Base-by-base conservation (phyloP, 2,113 vertebrate genomes). In the Ammodytes dubius region DNA sequence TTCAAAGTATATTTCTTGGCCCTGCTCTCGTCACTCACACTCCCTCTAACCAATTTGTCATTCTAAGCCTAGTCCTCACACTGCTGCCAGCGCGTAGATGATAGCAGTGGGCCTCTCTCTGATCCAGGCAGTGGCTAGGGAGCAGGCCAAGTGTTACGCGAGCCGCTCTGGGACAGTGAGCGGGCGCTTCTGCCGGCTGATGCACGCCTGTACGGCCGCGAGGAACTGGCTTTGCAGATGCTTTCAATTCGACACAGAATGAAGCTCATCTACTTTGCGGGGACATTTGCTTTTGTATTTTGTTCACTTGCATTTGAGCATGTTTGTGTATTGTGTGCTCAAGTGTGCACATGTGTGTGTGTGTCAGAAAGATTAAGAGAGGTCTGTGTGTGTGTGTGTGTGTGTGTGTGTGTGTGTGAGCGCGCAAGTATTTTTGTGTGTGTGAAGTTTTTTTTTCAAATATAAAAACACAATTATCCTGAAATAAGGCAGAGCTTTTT, bases 1-100 rank as follows among this genome's bases (percentile, higher is more conserved):
- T 94, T 93, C 88, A 93, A 92, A 91, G 89, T 91, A 86, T 88
- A 89, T 94, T 94, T 95, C 87, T 93, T 93, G 94, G 93, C 94
- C 27, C 88, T 74, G 85, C 87, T 88, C 82, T 86, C 79, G 78
- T 92, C 87, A 83, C 90, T 91, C 91, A 80, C 91, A 80, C 88
- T 91, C 90, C 90, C 92, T 94, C 94, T 69, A 92, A 95, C 94
- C 93, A 94, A 95, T 95, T 95, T 95, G 94, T 95, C 93, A 94
- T 92, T 95, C 91, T 92, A 94, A 94, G 94, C 94, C 86, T 69
- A 57, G 88, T 89, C 74, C 27, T 27, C 27, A 74, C 83, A 46
- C 75, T 63, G 91, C 89, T 94, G 95, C 94, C 94, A 94, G 92
- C 82, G 88, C 89, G 82, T 87, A 94, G 93, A 95, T 94, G 93